These are phyloP conservation scores for Lasioglossum lativentre DNA, from an alignment of 2,888 invertebrate genomes.

Conservation along the genomic window DNA sequence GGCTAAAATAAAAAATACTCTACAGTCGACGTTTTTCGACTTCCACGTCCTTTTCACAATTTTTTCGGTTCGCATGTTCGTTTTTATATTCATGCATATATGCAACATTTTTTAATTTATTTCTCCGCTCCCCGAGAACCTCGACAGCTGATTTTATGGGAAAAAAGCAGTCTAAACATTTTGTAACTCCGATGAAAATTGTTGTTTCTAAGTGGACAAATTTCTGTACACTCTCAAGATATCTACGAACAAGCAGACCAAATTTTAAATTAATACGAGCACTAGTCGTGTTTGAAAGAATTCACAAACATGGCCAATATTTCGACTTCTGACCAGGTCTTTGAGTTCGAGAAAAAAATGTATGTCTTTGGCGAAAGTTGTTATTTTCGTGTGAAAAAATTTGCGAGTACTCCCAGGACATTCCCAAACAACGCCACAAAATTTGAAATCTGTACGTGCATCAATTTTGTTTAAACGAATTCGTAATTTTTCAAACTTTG, in stretches of 20 bases:
- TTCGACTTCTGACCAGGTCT: too few species aligned
- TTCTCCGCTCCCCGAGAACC: background rate
- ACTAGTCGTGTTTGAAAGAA: background rate
- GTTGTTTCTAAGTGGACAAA: background rate
- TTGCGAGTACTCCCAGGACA: background rate
- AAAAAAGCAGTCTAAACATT: background rate
- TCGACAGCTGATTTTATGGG: background rate
- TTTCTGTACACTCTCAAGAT: background rate
- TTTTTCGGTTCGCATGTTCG: background rate
- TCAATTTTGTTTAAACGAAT: background rate
- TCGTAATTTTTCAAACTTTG: background rate
- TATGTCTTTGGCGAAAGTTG: background rate
- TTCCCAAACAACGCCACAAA: background rate
- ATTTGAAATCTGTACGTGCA: background rate
- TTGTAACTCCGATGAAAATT: background rate
- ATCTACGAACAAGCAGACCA: background rate
- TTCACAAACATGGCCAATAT: background rate
- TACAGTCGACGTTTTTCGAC: background rate
- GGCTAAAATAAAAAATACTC: background rate
- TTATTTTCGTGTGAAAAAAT: background rate
- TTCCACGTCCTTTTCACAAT: too few species aligned
- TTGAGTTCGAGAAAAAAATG: background rate
- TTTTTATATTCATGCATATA: background rate
- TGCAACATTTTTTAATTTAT: background rate
- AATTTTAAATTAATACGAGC: background rate